phyloP scores from a whole-genome alignment of 2,113 vertebrate species.

The Entomyzon cyanotis region DNA sequence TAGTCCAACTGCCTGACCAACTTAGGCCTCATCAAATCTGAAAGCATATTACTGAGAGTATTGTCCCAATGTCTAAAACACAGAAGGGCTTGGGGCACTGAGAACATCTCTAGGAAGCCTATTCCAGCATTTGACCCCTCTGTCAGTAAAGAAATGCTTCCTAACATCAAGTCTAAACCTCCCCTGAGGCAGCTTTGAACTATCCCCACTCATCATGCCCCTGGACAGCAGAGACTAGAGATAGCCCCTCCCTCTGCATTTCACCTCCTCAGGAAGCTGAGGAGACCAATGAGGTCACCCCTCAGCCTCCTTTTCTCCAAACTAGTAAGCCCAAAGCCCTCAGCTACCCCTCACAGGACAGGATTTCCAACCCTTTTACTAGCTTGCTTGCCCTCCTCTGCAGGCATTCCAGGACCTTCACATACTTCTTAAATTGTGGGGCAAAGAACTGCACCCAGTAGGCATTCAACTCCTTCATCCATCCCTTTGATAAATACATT shows the following conservation, averaged over 20 bases:
- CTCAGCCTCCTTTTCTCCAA: not conserved
- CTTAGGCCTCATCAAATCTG: not conserved
- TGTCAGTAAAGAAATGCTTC: not conserved
- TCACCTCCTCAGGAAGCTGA: not conserved
- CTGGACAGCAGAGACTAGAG: not conserved
- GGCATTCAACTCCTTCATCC: not conserved
- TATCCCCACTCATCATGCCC: not conserved
- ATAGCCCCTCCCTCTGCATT: not conserved
- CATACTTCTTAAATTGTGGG: not conserved
- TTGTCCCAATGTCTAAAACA: not conserved
- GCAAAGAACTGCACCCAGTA: not conserved
- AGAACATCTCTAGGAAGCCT: not conserved
- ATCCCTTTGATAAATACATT: not conserved
- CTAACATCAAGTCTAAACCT: not conserved
- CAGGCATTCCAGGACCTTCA: not conserved
- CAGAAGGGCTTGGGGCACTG: not conserved
- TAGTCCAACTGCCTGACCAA: not conserved
- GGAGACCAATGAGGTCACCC: not conserved
- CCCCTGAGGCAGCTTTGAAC: not conserved
- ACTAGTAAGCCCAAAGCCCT: not conserved
- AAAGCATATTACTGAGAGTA: not conserved
- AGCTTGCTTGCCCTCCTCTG: not conserved
- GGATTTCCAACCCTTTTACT: not conserved
- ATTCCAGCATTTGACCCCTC: not conserved
- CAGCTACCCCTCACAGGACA: not conserved